These are phyloP conservation scores for Tetropium fuscum DNA, from an alignment of 2,888 invertebrate species.

Conservation along the genomic window DNA sequence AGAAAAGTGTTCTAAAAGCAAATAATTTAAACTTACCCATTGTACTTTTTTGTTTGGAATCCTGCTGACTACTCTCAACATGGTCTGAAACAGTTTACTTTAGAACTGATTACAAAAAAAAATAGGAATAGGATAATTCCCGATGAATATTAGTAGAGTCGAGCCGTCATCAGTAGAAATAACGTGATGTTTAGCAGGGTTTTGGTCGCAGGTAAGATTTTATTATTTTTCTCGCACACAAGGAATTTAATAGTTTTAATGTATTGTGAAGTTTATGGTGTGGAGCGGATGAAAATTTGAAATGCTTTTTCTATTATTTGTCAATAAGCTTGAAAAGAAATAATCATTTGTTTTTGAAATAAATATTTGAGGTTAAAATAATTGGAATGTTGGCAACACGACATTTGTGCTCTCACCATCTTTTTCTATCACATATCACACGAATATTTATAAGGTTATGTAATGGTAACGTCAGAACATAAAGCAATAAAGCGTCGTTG, in stretches of 20 bases:
- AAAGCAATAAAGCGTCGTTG: too few relatives aligned
- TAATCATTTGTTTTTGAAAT: constrained; percentile 32
- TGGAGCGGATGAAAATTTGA: constrained; percentile 15
- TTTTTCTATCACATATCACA: not conserved
- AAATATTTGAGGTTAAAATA: constrained; percentile 56
- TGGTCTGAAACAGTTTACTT: constrained; percentile 56
- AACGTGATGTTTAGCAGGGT: constrained; percentile 36
- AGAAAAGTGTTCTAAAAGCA: too few relatives aligned
- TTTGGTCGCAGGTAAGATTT: constrained; percentile 50
- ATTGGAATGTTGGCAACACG: too few relatives aligned
- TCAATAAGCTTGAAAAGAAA: constrained; percentile 26
- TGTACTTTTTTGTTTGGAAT: constrained; percentile 52
- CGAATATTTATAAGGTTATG: too few relatives aligned
- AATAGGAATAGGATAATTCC: constrained; percentile 36
- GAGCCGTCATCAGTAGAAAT: constrained; percentile 49
- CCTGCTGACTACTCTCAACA: constrained; percentile 58
- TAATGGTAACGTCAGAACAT: too few relatives aligned
- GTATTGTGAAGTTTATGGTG: constrained; percentile 8
- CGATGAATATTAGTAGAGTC: constrained; percentile 37
- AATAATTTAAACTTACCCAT: constrained; percentile 56
- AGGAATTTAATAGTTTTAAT: constrained; percentile 18
- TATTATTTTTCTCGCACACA: constrained; percentile 1
- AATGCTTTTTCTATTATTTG: constrained; percentile 19
- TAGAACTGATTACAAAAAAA: constrained; percentile 31
- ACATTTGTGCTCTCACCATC: too few relatives aligned